Evolutionary conservation across 30 jellyfish, hydroid and myxozoan genomes (phyloP).

Genomic region (Pseudorhiza aurosa): DNA sequence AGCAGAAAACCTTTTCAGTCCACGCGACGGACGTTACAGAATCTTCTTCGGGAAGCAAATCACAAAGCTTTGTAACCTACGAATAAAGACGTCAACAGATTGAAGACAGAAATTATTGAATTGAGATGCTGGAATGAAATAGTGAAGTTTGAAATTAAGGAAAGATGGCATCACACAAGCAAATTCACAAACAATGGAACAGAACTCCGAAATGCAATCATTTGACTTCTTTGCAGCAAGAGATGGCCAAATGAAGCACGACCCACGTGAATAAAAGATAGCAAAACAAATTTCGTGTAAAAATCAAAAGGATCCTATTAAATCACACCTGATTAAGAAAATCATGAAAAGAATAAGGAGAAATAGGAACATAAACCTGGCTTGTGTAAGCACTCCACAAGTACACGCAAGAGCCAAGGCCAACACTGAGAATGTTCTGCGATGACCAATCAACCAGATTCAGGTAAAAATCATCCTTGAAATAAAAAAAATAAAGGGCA

Average conservation of each 20-base stretch:
- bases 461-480: slow-evolving; percentile 87
- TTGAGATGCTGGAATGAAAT: neutral
- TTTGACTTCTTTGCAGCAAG: no score
- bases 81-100: neutral
- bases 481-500: neutral
- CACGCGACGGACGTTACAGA: slow-evolving; percentile 93
- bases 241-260: no score
- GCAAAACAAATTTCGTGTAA: no score
- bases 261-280: no score
- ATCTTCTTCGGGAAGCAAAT: slow-evolving; percentile 80
- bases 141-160: no score
- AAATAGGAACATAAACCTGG: slow-evolving; percentile 56
- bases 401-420: slow-evolving; percentile 85
- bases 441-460: slow-evolving; percentile 96
- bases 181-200: neutral
- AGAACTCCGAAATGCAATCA: no score
- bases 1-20: slow-evolving; percentile 74
- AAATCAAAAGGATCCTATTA: no score
- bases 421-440: slow-evolving; percentile 88
- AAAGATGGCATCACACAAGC: no score
- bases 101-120: no score
- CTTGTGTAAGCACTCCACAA: slow-evolving; percentile 97
- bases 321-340: no score
- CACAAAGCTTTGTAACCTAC: slow-evolving; percentile 94
- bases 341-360: neutral